Conservation (phyloP, 2,113 vertebrate species). For the Gambusia holbrooki region DNA sequence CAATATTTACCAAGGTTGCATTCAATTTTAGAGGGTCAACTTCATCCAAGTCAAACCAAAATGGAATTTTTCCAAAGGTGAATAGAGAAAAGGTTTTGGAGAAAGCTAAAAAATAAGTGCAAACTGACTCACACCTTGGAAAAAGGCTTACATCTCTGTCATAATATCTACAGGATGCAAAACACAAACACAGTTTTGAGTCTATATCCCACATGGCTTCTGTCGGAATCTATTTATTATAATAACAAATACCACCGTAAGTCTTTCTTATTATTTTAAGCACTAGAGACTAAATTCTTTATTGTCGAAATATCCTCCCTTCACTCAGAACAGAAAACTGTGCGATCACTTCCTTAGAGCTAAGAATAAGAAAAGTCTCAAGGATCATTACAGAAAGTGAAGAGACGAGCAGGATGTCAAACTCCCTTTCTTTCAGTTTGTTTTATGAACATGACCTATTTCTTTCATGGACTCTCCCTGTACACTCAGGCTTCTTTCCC, state of each 20-base stretch:
- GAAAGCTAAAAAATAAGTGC: background rate
- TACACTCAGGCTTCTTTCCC: constrained; percentile 56
- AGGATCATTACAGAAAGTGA: constrained; percentile 44
- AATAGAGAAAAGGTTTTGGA: background rate
- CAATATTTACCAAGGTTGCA: background rate
- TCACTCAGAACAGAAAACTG: constrained; percentile 30
- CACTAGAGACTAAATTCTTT: constrained; percentile 37
- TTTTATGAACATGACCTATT: constrained; percentile 73
- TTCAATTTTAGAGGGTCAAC: background rate
- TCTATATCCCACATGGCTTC: constrained; percentile 27
- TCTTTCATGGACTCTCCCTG: constrained; percentile 58
- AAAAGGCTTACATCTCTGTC: background rate
- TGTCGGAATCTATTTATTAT: constrained; percentile 43
- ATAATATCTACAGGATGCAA: background rate
- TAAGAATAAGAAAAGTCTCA: background rate
- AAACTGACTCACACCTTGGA: too few relatives aligned
- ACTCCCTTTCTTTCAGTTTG: constrained; percentile 51
- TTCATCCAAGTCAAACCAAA: background rate
- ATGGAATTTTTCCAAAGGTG: background rate
- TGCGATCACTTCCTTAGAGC: constrained; percentile 26
- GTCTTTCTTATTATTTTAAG: constrained; percentile 36
- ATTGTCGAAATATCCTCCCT: constrained; percentile 7
- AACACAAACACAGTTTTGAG: constrained; percentile 15
- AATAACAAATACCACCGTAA: constrained; percentile 23
- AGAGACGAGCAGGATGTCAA: constrained; percentile 52